Evolutionary conservation across 2,113 vertebrate genomes (phyloP), one percentile per base, ranked within the genome.

Genomic region (Cheirogaleus medius): DNA sequence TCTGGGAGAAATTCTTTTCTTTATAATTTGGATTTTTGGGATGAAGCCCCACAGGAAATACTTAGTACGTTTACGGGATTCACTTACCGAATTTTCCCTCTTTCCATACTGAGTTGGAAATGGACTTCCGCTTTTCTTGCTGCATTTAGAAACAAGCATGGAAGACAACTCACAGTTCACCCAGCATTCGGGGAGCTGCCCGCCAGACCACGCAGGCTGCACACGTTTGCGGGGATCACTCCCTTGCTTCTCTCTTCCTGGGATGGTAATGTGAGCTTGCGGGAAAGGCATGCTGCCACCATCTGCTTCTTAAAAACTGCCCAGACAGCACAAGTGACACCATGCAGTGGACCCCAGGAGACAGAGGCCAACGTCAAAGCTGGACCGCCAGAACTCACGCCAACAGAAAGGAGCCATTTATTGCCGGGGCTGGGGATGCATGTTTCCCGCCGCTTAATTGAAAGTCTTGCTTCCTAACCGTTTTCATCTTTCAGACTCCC

Each of bases 141-240:
- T 27, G n/a, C 15, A 47, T 20, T 87, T 71, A 69, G 68, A 42
- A 76, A 49, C 3, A n/a, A 20, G 23, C 6, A 6, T 25, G 34
- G n/a, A 23, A 5, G 5, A 42, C 9, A 29, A n/a, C n/a, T 5
- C 29, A 8, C 0, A 4, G 47, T 6, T 34, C 66, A 6, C 2
- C 5, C 32, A 15, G 3, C 5, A 25, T 47, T 4, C 8, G 21
- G 11, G 42, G 3, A 5, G 54, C 44, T 15, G 52, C 73, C 42
- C 2, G 3, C 25, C n/a, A 14, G 1, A 44, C 52, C 52, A 2
- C 6, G 78, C 8, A 9, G 49, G 21, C 27, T 42, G 23, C 8
- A 8, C 58, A 29, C 42, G 11, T 21, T 21, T 39, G 7, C 8
- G 14, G 20, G n/a, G 42, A 13, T 34, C 1, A 0, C 34, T 85